Evolutionary conservation across 2,888 invertebrate genomes (phyloP), one percentile per base, ranked within the genome.

Genomic region (Ommatoiulus sabulosus): DNA sequence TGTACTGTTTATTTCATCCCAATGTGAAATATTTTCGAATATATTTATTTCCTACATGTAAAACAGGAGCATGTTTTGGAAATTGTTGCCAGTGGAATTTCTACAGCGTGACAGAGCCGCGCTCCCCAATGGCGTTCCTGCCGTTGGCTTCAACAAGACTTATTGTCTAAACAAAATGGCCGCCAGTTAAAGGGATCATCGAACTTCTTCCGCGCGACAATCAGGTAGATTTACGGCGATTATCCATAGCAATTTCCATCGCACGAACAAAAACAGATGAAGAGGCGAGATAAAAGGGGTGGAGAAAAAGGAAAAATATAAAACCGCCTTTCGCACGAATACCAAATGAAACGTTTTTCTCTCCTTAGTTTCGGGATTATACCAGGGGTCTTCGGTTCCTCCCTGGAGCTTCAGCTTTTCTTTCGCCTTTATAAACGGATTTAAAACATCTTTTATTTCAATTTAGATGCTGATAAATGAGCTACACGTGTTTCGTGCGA

Each of bases 381-480:
- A 2, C 24, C 0, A n/a, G 80, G 52, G 80, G 35, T 12, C 12
- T 35, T 35, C 1, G 72, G 24, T 3, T 12, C 80, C 80, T 35
- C 80, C 80, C 12, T 35, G 1, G 35, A 35, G 35, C 35, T n/a
- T 80, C 80, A 15, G 24, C 3, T 8, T 72, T 72, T 20, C 24
- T 24, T 10, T 80, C 80, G 0, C 20, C 63, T 17, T 63, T 63
- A 12, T 63, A n/a, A 24, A 72, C 8, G 80, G 80, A 35, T 80
- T 80, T 80, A 12, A 80, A 24, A 80, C 80, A 80, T 80, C 80
- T 80, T 80, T 80, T 80, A 80, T 80, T 80, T 80, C 80, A 80
- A 80, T 80, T 35, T 80, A 80, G 80, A 80, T 80, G 80, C 80
- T 80, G 80, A 80, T 80, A 80, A 80, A 80, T 35, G 80, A 80